Conservation (phyloP, 2,797 vertebrate genomes). For the Craterocephalus amniculus region DNA sequence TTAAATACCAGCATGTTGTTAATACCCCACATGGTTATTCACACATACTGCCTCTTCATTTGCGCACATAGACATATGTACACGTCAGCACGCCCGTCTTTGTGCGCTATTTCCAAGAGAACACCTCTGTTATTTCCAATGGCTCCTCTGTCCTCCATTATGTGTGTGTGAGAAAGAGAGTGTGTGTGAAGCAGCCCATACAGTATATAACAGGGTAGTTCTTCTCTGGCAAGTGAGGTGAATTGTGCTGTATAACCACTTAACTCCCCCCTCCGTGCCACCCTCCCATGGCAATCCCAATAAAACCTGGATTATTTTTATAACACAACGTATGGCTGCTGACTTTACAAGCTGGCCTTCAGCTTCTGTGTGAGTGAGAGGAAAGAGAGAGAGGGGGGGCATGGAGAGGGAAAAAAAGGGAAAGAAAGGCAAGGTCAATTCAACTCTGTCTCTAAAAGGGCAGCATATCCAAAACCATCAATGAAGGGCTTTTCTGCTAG, state of each 20-base stretch:
- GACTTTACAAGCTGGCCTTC: conserved; percentile 77
- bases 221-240: conserved; percentile 72
- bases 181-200: conserved; percentile 38
- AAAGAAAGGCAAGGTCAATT: conserved; percentile 68
- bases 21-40: conserved; percentile 73
- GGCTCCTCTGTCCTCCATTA: conserved; percentile 56
- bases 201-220: conserved; percentile 67
- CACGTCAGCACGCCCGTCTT: conserved; percentile 62
- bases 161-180: neutral
- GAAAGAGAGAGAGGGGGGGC: neutral
- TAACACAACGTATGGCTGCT: conserved; percentile 73
- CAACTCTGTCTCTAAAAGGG: conserved; percentile 63
- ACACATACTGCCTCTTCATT: conserved; percentile 66
- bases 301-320: conserved; percentile 86
- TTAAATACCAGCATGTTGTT: conserved; percentile 77
- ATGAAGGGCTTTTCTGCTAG: conserved; percentile 75
- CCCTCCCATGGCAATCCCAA: conserved; percentile 73
- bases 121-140: conserved; percentile 63
- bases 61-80: conserved; percentile 40
- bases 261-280: conserved; percentile 56
- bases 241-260: conserved; percentile 78
- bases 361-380: conserved; percentile 54
- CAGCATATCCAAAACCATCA: conserved; percentile 79
- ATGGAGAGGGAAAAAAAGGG: conserved; percentile 15
- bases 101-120: conserved; percentile 60